Percentiles rank a stretch among this genome's conserved stretches.
These are phyloP conservation scores for Calycopis cecrops DNA, from an alignment of 1,140 invertebrate genomes.

Conservation along the genomic window DNA sequence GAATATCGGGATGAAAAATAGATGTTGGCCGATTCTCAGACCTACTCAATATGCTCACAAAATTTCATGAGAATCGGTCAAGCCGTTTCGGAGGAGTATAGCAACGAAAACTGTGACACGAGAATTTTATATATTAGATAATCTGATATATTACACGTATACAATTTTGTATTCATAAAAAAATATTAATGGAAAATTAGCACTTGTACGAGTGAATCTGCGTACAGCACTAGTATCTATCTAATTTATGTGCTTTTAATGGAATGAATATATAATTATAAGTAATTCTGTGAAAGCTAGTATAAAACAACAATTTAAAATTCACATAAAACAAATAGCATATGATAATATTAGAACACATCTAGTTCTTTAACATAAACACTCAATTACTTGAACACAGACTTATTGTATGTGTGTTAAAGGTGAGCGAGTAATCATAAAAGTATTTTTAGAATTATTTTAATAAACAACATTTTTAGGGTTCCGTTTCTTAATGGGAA, in stretches of 20 bases:
- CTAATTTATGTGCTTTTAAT: neutral
- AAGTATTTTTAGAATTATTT: conserved; percentile 1
- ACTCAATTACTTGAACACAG: conserved; percentile 1
- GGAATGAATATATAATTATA: neutral
- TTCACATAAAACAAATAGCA: neutral
- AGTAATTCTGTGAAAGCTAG: neutral
- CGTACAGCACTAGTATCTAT: too few relatives aligned
- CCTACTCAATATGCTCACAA: too few relatives aligned
- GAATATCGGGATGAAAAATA: too few relatives aligned
- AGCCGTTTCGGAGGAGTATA: too few relatives aligned
- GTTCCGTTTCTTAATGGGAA: neutral
- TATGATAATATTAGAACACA: neutral
- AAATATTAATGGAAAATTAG: too few relatives aligned
- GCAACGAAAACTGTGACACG: too few relatives aligned
- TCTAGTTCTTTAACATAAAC: neutral
- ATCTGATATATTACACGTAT: too few relatives aligned
- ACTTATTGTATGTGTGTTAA: neutral
- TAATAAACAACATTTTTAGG: conserved; percentile 1
- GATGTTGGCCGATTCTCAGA: too few relatives aligned
- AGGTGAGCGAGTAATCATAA: neutral
- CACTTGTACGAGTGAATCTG: too few relatives aligned
- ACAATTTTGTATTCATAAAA: too few relatives aligned
- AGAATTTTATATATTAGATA: too few relatives aligned
- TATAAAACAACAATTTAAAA: neutral
- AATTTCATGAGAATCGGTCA: too few relatives aligned